Conservation (phyloP, 2,888 invertebrate genomes). For the Gortyna flavago region DNA sequence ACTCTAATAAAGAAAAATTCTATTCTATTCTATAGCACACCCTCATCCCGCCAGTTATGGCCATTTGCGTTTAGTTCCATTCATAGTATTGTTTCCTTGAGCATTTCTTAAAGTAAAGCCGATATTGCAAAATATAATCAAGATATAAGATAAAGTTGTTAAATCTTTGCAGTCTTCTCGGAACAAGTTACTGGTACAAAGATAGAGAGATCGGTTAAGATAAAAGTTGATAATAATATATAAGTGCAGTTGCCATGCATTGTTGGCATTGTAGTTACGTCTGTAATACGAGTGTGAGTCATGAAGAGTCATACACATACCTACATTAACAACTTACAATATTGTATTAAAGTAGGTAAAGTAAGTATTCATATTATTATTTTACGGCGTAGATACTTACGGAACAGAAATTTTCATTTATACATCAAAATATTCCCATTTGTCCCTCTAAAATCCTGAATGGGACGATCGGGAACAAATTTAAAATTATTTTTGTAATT, state of each 20-base stretch:
- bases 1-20: too few relatives aligned
- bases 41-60: not conserved
- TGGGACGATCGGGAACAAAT: too few relatives aligned
- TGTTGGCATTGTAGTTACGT: constrained; percentile 16
- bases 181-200: constrained; percentile 28
- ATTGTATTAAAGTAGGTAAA: not conserved
- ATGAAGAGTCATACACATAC: constrained; percentile 20
- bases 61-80: not conserved
- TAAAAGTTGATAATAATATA: constrained; percentile 36
- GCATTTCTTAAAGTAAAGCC: constrained; percentile 2
- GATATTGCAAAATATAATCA: constrained; percentile 33
- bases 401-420: not conserved
- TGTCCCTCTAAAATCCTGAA: too few relatives aligned
- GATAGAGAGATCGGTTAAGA: constrained; percentile 45
- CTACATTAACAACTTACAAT: not conserved
- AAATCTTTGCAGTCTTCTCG: constrained; percentile 44
- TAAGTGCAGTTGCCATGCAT: constrained; percentile 40
- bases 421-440: too few relatives aligned
- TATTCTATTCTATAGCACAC: too few relatives aligned
- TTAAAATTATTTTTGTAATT: too few relatives aligned
- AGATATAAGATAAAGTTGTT: constrained; percentile 53
- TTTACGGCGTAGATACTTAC: not conserved
- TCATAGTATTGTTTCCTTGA: constrained; percentile 4
- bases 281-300: constrained; percentile 36
- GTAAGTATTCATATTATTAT: constrained; percentile 3